Base-by-base conservation (phyloP, 2,113 vertebrate species). In the Ciconia stormi region DNA sequence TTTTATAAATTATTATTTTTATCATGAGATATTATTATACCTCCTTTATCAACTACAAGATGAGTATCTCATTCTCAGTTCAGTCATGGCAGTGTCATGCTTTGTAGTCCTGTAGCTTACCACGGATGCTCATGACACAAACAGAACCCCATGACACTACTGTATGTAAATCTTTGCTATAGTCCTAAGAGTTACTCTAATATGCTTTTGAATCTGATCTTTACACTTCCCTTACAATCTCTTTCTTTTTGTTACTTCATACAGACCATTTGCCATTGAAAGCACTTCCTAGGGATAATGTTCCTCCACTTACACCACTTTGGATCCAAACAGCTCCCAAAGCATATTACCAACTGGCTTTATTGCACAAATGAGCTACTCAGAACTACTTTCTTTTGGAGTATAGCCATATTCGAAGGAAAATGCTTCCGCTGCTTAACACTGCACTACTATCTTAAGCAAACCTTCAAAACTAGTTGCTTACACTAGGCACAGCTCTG, bases 241-340 rank as follows among this genome's bases (percentile, higher is more conserved):
- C 40, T 83, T 47, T 82, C 38, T 63, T 82, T 89, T 79, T 63
- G 50, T 71, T 79, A 71, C 46, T 93, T 86, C 42, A 71, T 26
- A 44, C 23, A 72, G 38, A 84, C 44, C 47, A 76, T 83, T 93
- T 89, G 44, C 69, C 52, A 87, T 66, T 78, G 81, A 90, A 90
- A 92, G 56, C 55, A 55, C 83, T 91, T 96, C 87, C 30, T 61
- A 84, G 65, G 78, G 47, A 70, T 87, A 95, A 95, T 47, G 27
- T 87, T 89, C 63, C 65, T 81, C 44, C 49, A 44, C 47, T 94
- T 92, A 59, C 0, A 94, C 62, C 25, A 62, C 53, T 74, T 81
- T 74, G 63, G 69, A 95, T 82, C 27, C 77, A 93, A 95, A 89
- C 34, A 74, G 72, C 38, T 92, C 90, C 88, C 90, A 95, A 40